These are phyloP conservation scores for Petrocephalus sullivani DNA, from an alignment of 2,797 vertebrate genomes.

Conservation along the genomic window DNA sequence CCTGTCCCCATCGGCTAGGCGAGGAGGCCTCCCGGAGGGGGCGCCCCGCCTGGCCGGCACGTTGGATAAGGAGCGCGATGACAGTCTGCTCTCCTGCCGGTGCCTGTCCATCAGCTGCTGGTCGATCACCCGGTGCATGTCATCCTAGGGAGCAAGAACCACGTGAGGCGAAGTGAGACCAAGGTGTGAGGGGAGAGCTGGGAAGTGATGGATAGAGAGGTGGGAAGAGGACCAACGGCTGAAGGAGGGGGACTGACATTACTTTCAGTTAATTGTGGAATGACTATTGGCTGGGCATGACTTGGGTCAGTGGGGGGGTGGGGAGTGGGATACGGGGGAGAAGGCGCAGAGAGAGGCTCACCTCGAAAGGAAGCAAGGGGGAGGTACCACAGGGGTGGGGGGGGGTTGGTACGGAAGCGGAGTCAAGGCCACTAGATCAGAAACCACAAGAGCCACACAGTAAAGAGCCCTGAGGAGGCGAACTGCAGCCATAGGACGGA, in stretches of 20 bases:
- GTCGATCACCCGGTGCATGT: constrained; percentile 98
- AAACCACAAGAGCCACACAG: constrained; percentile 99
- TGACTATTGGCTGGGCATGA: constrained; percentile 47
- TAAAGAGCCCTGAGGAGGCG: constrained; percentile 84
- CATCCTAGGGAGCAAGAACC: constrained; percentile 66
- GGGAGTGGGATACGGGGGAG: too few relatives aligned
- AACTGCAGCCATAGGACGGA: constrained; percentile 66
- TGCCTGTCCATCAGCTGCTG: constrained; percentile 98
- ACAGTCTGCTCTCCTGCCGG: constrained; percentile 83
- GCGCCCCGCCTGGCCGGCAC: constrained; percentile 55
- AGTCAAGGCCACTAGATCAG: constrained; percentile 99
- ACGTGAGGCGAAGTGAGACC: background rate
- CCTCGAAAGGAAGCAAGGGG: constrained; percentile 95
- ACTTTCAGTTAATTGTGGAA: constrained; percentile 23
- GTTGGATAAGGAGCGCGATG: constrained; percentile 69
- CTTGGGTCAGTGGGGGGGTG: background rate
- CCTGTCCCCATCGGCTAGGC: constrained; percentile 72
- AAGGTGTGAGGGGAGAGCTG: background rate
- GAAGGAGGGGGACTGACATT: constrained; percentile 29
- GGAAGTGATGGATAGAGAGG: background rate
- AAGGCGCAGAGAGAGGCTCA: constrained; percentile 67
- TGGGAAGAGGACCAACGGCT: background rate
- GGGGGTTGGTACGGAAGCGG: constrained; percentile 90
- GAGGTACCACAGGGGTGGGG: constrained; percentile 85
- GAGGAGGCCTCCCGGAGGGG: constrained; percentile 58